Evolutionary conservation across 2,113 vertebrate species (phyloP), one percentile per base, ranked within the genome.

Genomic region (Tiliqua scincoides): DNA sequence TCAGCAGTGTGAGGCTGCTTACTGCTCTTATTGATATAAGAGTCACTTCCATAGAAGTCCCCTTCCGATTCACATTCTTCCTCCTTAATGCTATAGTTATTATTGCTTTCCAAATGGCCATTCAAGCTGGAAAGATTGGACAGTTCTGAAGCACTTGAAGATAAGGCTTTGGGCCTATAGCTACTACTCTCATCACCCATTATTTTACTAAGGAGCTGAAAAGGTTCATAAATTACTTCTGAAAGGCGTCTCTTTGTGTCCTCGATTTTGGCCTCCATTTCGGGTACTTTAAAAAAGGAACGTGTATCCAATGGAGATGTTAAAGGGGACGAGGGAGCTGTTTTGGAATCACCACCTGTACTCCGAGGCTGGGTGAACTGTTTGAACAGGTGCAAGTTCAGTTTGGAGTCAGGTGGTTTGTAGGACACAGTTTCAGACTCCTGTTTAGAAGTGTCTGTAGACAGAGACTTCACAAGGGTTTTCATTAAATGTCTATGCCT

Each of bases 211-310:
- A 99, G 97, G 90, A 99, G 98, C 96, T 98, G 98, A 89, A 99
- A 95, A 90, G 98, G 99, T 89, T 99, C 99, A 12, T 97, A 98
- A 93, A 99, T 99, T 12, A 99, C 99, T 95, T 99, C 99, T 0
- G 99, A 99, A 87, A 99, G 96, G 88, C 99, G 97, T 35, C 99
- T 96, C 89, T 97, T 99, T 30, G 99, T 99, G 95, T 99, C 99
- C 95, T 99, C 99, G 21, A 99, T 99, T 92, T 97, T 98, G 73
- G 99, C 98, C 94, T 99, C 99, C 95, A 99, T 98, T 95, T 99
- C 99, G 83, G 98, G 97, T 89, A 99, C 98, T 96, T 99, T 99
- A 93, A 99, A 99, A 97, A 99, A 99, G 80, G 98, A 99, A 84
- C 99, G 97, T 2, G 98, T 97, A 52, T 99, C 99, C 0, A 95